These are phyloP conservation scores for Lamellibrachia luymesi DNA, from an alignment of 1,140 invertebrate genomes.

Conservation along the genomic window DNA sequence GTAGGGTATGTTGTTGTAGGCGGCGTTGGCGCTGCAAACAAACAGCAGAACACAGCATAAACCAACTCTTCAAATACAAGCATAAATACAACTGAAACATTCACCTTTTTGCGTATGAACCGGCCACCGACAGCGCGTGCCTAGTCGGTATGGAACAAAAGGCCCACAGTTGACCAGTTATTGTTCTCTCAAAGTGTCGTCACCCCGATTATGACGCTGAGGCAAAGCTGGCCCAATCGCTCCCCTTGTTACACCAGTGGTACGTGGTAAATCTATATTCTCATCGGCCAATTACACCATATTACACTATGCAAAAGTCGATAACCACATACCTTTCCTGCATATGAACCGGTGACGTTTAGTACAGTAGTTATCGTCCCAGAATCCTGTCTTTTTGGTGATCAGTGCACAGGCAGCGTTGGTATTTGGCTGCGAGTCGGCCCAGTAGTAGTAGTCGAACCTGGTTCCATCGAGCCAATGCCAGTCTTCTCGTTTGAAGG, in stretches of 20 bases:
- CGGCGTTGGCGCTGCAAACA: not conserved
- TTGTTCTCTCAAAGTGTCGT: no score
- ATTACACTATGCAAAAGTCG: no score
- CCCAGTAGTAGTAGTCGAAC: not conserved
- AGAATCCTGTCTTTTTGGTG: not conserved
- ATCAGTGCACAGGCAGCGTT: not conserved
- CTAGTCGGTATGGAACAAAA: no score
- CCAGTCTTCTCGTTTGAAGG: not conserved
- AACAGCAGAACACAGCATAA: not conserved
- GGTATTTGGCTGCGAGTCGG: not conserved
- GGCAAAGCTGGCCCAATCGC: no score
- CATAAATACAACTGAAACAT: not conserved
- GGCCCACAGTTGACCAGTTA: no score
- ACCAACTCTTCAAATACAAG: not conserved
- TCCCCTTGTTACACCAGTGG: no score
- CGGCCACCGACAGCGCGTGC: no score
- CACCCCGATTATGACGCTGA: no score
- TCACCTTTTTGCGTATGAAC: not conserved
- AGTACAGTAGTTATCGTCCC: not conserved
- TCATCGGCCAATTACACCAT: no score
- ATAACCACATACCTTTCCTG: not conserved
- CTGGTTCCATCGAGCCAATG: not conserved
- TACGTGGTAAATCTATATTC: no score
- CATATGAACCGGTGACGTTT: not conserved
- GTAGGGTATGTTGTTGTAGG: not conserved